Percentiles rank a stretch among this genome's conserved stretches.
These are phyloP conservation scores for Agriopis aurantiaria DNA, from an alignment of 2,888 invertebrate genomes.

Conservation along the genomic window DNA sequence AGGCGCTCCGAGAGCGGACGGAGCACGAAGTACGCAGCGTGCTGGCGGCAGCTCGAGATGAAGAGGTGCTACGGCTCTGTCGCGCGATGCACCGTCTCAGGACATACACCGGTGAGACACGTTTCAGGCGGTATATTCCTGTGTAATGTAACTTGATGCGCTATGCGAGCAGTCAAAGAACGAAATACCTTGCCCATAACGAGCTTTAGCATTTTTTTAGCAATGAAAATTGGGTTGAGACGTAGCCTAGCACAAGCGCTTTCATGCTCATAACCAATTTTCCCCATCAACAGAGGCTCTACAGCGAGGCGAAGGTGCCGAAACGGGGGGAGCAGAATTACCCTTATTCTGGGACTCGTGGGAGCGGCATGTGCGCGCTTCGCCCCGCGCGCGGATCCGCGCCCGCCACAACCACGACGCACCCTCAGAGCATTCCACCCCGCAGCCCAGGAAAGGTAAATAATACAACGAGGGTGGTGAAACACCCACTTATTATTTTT, in stretches of 20 bases:
- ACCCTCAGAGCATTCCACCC: slow-evolving; percentile 46
- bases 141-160: not conserved
- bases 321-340: slow-evolving; percentile 85
- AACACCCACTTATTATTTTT: too few relatives aligned
- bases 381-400: slow-evolving; percentile 61
- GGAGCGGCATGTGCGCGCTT: slow-evolving; percentile 90
- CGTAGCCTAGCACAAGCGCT: too few relatives aligned
- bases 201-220: too few relatives aligned
- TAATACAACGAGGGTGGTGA: not conserved
- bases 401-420: slow-evolving; percentile 50
- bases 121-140: not conserved
- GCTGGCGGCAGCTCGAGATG: slow-evolving; percentile 90
- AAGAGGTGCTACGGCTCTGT: slow-evolving; percentile 93
- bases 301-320: slow-evolving; percentile 74
- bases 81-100: slow-evolving; percentile 95
- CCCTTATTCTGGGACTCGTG: slow-evolving; percentile 98
- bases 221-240: too few relatives aligned
- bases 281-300: slow-evolving; percentile 71
- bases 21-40: slow-evolving; percentile 93
- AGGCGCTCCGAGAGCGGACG: slow-evolving; percentile 93
- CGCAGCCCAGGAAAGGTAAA: slow-evolving; percentile 59
- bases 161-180: not conserved
- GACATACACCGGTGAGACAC: slow-evolving; percentile 90
- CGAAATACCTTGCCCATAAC: too few relatives aligned
- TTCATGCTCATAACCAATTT: not conserved